phyloP scores from a whole-genome alignment of 2,797 vertebrate genomes.

The Dendrocincla tyrannina region DNA sequence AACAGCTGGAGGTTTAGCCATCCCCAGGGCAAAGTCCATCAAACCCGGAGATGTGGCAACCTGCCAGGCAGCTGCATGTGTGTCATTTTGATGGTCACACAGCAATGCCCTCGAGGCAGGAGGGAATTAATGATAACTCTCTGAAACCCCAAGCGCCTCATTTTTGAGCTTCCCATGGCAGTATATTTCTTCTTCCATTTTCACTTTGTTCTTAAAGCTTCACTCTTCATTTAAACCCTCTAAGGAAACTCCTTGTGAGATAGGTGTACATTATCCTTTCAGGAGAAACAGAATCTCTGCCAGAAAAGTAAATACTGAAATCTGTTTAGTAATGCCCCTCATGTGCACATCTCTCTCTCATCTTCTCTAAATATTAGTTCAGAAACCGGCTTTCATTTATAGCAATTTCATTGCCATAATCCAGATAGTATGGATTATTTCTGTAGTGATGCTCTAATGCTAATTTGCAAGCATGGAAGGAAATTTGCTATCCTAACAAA shows the following conservation, averaged over 20 bases:
- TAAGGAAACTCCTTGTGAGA: conserved; percentile 38
- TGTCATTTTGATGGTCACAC: conserved; percentile 46
- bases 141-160: conserved; percentile 36
- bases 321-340: conserved; percentile 37
- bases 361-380: conserved; percentile 70
- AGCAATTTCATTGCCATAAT: conserved; percentile 38
- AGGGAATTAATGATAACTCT: conserved; percentile 48
- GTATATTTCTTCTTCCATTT: conserved; percentile 51
- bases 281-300: conserved; percentile 9
- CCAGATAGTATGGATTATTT: conserved; percentile 57
- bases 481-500: conserved; percentile 60
- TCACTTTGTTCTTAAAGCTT: conserved; percentile 56
- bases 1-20: conserved; percentile 23
- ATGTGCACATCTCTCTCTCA: conserved; percentile 53
- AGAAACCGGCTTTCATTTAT: conserved; percentile 62
- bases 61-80: not conserved
- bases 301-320: conserved; percentile 57
- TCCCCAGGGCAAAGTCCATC: conserved; percentile 42
- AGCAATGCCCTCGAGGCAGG: not conserved
- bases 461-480: conserved; percentile 63
- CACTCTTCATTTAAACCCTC: conserved; percentile 61
- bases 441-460: conserved; percentile 43
- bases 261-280: not conserved
- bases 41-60: conserved; percentile 1
- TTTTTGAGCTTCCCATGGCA: conserved; percentile 34